A percentile compares a stretch with the other conserved stretches of the same genome.
phyloP scores from a whole-genome alignment of 2,113 vertebrate species.

The Numida meleagris region DNA sequence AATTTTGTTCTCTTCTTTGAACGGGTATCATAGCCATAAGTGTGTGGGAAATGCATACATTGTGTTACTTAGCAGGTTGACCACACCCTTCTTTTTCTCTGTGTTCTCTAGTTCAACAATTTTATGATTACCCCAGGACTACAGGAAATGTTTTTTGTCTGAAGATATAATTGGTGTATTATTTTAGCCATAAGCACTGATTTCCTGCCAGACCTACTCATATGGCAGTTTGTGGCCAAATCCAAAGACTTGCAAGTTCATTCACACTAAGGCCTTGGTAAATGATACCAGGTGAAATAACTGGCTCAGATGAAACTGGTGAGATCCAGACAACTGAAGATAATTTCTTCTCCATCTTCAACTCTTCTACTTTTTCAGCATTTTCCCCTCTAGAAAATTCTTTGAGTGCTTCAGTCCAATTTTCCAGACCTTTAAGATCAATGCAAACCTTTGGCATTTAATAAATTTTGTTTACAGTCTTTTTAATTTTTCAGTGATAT shows the following conservation, averaged over 20 bases:
- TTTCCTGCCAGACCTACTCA: slow-evolving; percentile 63
- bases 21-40: neutral
- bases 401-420: neutral
- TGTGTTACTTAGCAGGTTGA: slow-evolving; percentile 2
- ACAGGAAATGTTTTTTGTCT: slow-evolving; percentile 62
- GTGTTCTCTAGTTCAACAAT: slow-evolving; percentile 1
- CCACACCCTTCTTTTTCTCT: slow-evolving; percentile 31
- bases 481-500: neutral
- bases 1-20: neutral
- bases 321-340: neutral
- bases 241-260: neutral
- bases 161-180: slow-evolving; percentile 59
- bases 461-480: neutral
- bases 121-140: slow-evolving; percentile 56
- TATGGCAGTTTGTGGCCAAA: neutral
- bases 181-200: slow-evolving; percentile 56
- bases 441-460: neutral
- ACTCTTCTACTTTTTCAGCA: neutral
- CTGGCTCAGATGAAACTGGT: neutral
- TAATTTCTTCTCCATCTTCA: neutral
- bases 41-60: neutral
- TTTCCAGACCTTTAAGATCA: neutral
- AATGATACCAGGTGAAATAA: neutral
- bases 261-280: neutral
- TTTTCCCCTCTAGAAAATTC: neutral